phyloP scores from a whole-genome alignment of 2,113 vertebrate species.

The Sterrhoptilus dennistouni region DNA sequence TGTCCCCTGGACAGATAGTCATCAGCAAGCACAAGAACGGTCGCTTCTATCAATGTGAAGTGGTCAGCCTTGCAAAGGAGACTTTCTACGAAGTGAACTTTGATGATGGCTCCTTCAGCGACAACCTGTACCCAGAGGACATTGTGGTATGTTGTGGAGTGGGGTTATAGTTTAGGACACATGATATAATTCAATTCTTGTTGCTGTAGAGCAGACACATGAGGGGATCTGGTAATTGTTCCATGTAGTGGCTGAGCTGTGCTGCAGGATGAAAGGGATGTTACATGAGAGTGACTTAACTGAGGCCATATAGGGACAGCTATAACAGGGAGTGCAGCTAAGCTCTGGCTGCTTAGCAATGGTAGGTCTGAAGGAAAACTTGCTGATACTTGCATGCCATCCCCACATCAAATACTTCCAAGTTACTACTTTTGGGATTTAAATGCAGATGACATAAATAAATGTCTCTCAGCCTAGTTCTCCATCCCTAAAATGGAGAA shows the following conservation, averaged over 20 bases:
- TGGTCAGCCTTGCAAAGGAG: slow-evolving; percentile 91
- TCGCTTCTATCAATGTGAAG: slow-evolving; percentile 96
- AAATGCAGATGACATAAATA: not conserved
- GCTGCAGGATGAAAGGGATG: not conserved
- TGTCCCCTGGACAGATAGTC: slow-evolving; percentile 89
- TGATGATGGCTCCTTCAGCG: slow-evolving; percentile 96
- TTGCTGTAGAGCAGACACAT: not conserved
- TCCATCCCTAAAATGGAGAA: not conserved
- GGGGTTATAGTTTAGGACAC: not conserved
- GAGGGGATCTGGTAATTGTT: not conserved
- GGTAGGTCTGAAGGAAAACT: not conserved
- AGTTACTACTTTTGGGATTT: not conserved
- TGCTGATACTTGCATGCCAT: not conserved
- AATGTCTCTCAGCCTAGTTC: not conserved
- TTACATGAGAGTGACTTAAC: not conserved
- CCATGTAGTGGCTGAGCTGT: not conserved
- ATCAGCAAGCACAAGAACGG: slow-evolving; percentile 98
- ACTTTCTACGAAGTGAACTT: slow-evolving; percentile 99
- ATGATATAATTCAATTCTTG: not conserved
- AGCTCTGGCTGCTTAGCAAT: not conserved
- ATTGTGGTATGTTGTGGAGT: slow-evolving; percentile 85
- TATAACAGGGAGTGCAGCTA: not conserved
- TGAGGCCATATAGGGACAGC: not conserved
- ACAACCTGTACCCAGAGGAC: slow-evolving; percentile 96
- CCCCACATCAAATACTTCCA: not conserved